Evolutionary conservation across 2,113 vertebrate genomes (phyloP).

Genomic region (Hystrix brachyura): DNA sequence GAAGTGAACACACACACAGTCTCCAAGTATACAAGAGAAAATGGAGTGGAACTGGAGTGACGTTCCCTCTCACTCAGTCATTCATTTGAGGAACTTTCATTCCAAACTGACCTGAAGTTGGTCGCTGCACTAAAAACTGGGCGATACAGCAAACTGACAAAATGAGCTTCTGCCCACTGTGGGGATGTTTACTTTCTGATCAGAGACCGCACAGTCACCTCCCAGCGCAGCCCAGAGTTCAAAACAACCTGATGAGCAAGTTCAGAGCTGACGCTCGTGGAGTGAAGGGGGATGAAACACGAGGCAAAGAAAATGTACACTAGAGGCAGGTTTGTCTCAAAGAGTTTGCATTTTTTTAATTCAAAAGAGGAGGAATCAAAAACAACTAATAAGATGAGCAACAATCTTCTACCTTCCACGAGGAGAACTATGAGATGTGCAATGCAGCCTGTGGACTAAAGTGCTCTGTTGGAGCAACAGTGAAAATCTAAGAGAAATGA

Average conservation of each 20-base stretch:
- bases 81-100: not conserved
- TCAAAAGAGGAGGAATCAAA: slow-evolving; percentile 18
- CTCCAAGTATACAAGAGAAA: not conserved
- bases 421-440: not conserved
- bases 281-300: not conserved
- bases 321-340: not conserved
- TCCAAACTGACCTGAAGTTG: not conserved
- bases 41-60: not conserved
- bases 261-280: not conserved
- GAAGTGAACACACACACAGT: not conserved
- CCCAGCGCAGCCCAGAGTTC: not conserved
- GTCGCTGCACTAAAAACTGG: not conserved
- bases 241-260: not conserved
- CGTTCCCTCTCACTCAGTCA: not conserved
- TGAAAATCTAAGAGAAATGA: not conserved
- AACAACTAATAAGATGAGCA: not conserved
- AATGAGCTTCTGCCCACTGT: not conserved
- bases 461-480: not conserved
- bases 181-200: not conserved
- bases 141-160: not conserved
- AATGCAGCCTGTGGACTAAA: not conserved
- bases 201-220: not conserved
- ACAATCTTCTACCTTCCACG: not conserved
- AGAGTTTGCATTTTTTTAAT: not conserved
- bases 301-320: not conserved